Evolutionary conservation across 2,113 vertebrate genomes (phyloP), one percentile per base, ranked within the genome.

Genomic region (Acanthochromis polyacanthus): DNA sequence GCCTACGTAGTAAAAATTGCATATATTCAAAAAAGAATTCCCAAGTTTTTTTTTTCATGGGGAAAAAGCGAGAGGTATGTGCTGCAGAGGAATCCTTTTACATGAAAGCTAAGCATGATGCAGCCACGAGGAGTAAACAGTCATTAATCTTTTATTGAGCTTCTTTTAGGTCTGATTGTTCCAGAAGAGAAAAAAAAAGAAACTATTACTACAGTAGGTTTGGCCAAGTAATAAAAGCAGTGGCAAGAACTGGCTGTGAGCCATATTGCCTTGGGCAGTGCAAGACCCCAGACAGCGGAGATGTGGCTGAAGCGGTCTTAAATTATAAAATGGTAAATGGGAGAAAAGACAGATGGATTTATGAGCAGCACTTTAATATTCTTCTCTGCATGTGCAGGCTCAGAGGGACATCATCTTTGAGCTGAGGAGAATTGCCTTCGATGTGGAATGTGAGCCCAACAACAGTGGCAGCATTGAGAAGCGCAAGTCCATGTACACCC

Each of bases 321-420:
- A 74, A 57, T 57, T 28, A 56, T 71, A 76, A 76, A 74, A 67
- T 65, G 40, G 22, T 81, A 40, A 87, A 71, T 22, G 59, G 48
- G 72, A 72, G 43, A 68, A 74, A 7, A 78, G 59, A 46, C 48
- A 46, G 67, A 73, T 68, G 51, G 56, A 66, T 66, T 75, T 46
- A 50, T 61, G 70, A 71, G 60, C 48, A 50, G 36, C 16, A 20
- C 70, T 72, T 75, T 67, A 78, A 74, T 80, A 62, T 78, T 73
- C 22, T 46, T 75, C 48, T 79, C 15, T 82, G 60, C 14, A 2
- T 82, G 53, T 82, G 19, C 77, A 99, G 98, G 97, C 98, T 88
- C 98, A 99, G 90, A 95, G 98, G 68, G 98, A 99, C 92, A 98
- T 99, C 91, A 99, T 99, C 88, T 99, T 99, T 86, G 98, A 99